Conservation (phyloP, 1,140 invertebrate species). For the Drosophila varians region DNA sequence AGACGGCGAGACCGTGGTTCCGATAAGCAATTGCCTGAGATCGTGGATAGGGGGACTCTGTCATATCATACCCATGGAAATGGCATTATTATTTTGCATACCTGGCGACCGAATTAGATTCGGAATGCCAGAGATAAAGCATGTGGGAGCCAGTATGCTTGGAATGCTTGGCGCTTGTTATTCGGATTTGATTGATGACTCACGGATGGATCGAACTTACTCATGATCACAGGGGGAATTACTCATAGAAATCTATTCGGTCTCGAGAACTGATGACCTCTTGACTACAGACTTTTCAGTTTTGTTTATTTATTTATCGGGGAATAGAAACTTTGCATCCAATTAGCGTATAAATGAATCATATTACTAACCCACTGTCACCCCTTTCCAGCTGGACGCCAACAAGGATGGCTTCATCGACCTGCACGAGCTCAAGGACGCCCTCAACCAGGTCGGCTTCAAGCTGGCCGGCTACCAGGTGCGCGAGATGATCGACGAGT, state of each 20-base stretch:
- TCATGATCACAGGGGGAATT: slow-evolving; percentile 29
- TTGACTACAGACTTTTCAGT: background rate
- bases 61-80: too few relatives aligned
- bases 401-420: slow-evolving; percentile 96
- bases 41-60: background rate
- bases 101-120: background rate
- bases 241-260: slow-evolving; percentile 33
- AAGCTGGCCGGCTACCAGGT: slow-evolving; percentile 96
- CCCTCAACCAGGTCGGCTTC: slow-evolving; percentile 95
- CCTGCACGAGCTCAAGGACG: slow-evolving; percentile 93
- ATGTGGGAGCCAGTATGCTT: background rate
- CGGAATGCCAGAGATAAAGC: background rate
- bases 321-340: too few relatives aligned
- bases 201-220: slow-evolving; percentile 19
- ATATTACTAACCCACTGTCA: too few relatives aligned
- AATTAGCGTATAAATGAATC: too few relatives aligned
- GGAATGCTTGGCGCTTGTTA: too few relatives aligned
- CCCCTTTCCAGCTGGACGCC: slow-evolving; percentile 91
- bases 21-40: background rate
- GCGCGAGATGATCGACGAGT: slow-evolving; percentile 95
- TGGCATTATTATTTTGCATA: background rate
- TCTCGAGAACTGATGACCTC: background rate
- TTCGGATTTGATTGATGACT: slow-evolving; percentile 45
- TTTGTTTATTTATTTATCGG: too few relatives aligned
- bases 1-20: slow-evolving; percentile 1